Percentiles rank a stretch among this genome's conserved stretches.
Evolutionary conservation across 2,888 invertebrate species (phyloP).

Genomic region (Mechanitis mazaeus): DNA sequence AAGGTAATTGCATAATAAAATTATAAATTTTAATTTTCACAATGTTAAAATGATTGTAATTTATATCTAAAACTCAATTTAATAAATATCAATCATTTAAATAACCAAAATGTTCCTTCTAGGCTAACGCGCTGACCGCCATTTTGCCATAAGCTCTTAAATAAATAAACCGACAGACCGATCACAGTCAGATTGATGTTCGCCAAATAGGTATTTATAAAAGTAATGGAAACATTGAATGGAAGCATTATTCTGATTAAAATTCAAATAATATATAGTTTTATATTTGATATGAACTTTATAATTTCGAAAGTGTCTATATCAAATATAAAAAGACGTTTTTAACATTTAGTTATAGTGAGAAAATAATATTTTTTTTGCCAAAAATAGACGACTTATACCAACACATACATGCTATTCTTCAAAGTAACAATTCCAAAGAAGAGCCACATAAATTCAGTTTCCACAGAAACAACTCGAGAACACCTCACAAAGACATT

Average conservation of each 20-base stretch:
- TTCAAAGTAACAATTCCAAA: neutral
- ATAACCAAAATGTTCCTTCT: neutral
- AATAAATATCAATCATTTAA: neutral
- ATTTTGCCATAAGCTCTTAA: slow-evolving; percentile 25
- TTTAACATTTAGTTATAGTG: neutral
- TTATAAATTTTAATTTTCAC: no score
- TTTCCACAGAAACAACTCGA: neutral
- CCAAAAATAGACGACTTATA: neutral
- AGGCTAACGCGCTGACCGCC: neutral
- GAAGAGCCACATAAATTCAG: neutral
- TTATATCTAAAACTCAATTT: neutral
- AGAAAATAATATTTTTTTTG: neutral
- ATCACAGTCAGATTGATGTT: slow-evolving; percentile 40
- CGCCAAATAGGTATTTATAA: slow-evolving; percentile 43
- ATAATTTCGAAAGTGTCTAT: neutral
- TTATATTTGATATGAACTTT: neutral
- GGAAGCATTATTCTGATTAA: slow-evolving; percentile 4
- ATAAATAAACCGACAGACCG: slow-evolving; percentile 37
- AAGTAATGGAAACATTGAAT: slow-evolving; percentile 43
- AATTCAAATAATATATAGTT: neutral
- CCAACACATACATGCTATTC: neutral
- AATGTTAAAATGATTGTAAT: no score
- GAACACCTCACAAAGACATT: slow-evolving; percentile 11
- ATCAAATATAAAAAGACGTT: neutral
- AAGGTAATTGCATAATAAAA: no score